phyloP scores from a whole-genome alignment of 2,113 vertebrate species.

The Solea solea region DNA sequence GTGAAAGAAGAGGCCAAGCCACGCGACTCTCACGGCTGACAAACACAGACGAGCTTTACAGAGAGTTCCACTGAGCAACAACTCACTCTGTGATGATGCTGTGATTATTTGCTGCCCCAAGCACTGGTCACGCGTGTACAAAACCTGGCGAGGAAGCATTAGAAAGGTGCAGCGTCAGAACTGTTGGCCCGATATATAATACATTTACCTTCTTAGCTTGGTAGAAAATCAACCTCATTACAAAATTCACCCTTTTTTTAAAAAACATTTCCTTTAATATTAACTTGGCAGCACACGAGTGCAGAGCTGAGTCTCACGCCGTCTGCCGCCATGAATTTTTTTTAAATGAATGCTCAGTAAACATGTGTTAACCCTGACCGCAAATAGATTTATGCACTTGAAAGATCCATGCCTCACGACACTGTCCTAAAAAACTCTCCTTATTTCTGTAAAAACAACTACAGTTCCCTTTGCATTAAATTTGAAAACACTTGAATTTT shows the following conservation, averaged over 20 bases:
- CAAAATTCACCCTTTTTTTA: background rate
- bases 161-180: constrained; percentile 9
- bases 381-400: no score
- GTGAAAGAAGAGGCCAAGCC: constrained; percentile 50
- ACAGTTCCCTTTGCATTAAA: background rate
- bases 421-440: background rate
- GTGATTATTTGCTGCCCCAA: no score
- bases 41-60: no score
- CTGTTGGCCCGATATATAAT: background rate
- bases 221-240: constrained; percentile 3
- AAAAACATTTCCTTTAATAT: background rate
- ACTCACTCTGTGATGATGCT: background rate
- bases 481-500: background rate
- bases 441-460: background rate
- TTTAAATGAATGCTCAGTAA: no score
- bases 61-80: no score
- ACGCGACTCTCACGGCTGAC: constrained; percentile 12
- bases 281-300: background rate
- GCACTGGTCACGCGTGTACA: background rate
- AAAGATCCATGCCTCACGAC: background rate
- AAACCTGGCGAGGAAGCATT: background rate
- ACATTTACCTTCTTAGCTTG: background rate
- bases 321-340: no score
- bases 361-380: no score
- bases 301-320: no score